phyloP scores from a whole-genome alignment of 2,888 invertebrate genomes.

The Brachyptera risi region DNA sequence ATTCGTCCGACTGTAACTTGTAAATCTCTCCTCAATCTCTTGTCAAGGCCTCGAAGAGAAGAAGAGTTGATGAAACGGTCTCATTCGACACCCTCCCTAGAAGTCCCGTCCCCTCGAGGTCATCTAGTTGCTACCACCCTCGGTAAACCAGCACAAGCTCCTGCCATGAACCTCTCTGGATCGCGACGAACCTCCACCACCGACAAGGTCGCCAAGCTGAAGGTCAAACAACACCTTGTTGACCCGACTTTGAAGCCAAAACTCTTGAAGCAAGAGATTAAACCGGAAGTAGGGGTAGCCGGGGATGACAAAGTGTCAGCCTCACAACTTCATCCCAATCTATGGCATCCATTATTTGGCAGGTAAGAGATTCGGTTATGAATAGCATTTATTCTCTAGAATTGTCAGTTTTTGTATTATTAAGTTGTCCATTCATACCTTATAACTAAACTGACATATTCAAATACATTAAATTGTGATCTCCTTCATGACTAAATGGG shows the following conservation, averaged over 20 bases:
- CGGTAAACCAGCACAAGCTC: constrained; percentile 29
- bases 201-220: constrained; percentile 40
- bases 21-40: constrained; percentile 58
- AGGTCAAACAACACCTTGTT: constrained; percentile 48
- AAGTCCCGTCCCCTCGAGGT: too few species aligned
- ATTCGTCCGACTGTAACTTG: constrained; percentile 31
- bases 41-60: constrained; percentile 38
- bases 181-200: not conserved
- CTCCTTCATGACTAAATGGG: too few species aligned
- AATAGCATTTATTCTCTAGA: not conserved
- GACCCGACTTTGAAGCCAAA: constrained; percentile 44
- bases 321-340: constrained; percentile 55
- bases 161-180: constrained; percentile 47
- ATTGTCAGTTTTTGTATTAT: not conserved
- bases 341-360: constrained; percentile 84
- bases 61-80: not conserved
- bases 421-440: not conserved
- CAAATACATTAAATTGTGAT: too few species aligned
- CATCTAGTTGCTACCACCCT: constrained; percentile 29
- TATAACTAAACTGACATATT: too few species aligned
- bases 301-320: constrained; percentile 38
- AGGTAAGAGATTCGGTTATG: constrained; percentile 65
- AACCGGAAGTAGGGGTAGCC: constrained; percentile 5
- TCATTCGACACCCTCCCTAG: not conserved
- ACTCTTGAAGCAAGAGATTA: constrained; percentile 44